A percentile compares a stretch with the other conserved stretches of the same genome.
These are phyloP conservation scores for Podilymbus podiceps DNA, from an alignment of 2,113 vertebrate species.

Conservation along the genomic window DNA sequence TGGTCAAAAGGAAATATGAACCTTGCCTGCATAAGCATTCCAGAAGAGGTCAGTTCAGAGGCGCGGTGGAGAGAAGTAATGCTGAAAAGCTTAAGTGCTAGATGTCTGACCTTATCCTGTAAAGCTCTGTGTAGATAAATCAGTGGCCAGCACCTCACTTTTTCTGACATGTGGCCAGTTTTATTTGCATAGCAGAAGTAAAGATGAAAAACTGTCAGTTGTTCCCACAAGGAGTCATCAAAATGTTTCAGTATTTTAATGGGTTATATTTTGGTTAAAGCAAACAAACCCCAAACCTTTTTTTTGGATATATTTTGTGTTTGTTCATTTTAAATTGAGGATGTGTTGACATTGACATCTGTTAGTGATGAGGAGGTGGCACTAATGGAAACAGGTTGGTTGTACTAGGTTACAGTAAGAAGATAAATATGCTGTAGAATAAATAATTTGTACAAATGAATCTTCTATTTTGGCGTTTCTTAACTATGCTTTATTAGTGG, in stretches of 20 bases:
- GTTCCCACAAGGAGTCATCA: neutral
- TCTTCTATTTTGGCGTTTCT: neutral
- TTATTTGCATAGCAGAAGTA: neutral
- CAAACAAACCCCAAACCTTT: neutral
- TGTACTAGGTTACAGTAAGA: neutral
- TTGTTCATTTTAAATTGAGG: neutral
- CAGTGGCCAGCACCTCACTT: neutral
- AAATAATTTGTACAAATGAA: neutral
- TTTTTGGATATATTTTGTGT: neutral
- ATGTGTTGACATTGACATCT: neutral
- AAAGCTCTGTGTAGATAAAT: neutral
- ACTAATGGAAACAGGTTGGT: neutral
- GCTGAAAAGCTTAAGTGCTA: neutral
- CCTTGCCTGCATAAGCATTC: constrained; percentile 25
- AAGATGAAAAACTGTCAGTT: neutral
- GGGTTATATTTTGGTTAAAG: neutral
- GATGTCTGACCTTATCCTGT: neutral
- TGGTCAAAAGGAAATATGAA: constrained; percentile 39
- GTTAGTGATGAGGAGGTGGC: neutral
- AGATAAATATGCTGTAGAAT: neutral
- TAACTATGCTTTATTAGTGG: neutral
- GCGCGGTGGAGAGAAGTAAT: neutral
- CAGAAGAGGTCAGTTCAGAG: constrained; percentile 25
- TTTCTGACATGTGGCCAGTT: neutral
- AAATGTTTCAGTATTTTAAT: neutral